phyloP scores from a whole-genome alignment of 2,888 invertebrate species.

The Dione vanillae region DNA sequence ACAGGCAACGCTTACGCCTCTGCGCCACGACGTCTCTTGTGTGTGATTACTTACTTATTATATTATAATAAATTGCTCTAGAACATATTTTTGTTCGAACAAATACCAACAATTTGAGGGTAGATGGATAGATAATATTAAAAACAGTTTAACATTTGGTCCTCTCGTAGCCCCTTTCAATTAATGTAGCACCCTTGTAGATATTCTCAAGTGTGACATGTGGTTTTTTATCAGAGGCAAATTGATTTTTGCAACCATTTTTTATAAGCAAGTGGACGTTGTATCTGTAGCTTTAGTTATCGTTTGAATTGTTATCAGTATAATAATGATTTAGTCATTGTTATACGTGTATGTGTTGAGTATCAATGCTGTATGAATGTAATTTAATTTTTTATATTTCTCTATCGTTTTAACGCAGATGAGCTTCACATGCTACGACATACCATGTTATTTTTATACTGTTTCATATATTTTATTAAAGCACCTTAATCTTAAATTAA shows the following conservation, averaged over 20 bases:
- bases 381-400: too few relatives aligned
- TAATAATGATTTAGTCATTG: slow-evolving; percentile 16
- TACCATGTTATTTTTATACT: too few relatives aligned
- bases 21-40: too few relatives aligned
- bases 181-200: slow-evolving; percentile 73
- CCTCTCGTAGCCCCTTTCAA: slow-evolving; percentile 61
- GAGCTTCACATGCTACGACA: too few relatives aligned
- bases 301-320: slow-evolving; percentile 29
- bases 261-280: slow-evolving; percentile 36
- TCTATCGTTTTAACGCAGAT: too few relatives aligned
- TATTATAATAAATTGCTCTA: background rate
- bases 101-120: slow-evolving; percentile 44
- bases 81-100: slow-evolving; percentile 31
- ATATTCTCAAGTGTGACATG: slow-evolving; percentile 76
- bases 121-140: slow-evolving; percentile 67
- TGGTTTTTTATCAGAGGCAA: slow-evolving; percentile 69
- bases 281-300: slow-evolving; percentile 29
- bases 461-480: too few relatives aligned
- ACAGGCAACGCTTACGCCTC: too few relatives aligned
- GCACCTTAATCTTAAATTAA: too few relatives aligned
- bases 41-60: too few relatives aligned
- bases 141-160: slow-evolving; percentile 81
- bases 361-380: too few relatives aligned
- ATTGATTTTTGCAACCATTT: slow-evolving; percentile 62
- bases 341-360: background rate